A percentile compares a stretch with the other conserved stretches of the same genome.
phyloP scores from a whole-genome alignment of 2,888 invertebrate genomes.

The Calephelis perditalis region DNA sequence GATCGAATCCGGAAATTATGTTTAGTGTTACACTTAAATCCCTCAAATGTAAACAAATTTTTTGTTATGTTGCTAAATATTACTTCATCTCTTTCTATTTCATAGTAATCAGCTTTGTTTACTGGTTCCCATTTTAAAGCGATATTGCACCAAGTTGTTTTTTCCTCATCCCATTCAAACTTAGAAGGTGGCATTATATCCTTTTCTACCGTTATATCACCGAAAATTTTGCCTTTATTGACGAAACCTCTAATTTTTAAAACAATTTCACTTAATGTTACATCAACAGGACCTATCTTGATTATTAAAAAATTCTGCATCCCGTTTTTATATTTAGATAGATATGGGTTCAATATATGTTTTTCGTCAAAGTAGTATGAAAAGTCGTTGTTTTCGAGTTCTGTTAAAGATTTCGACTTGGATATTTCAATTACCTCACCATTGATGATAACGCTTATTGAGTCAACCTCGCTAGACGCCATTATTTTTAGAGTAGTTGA shows the following conservation, averaged over 20 bases:
- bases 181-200: conserved; percentile 37
- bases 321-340: conserved; percentile 34
- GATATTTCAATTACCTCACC: conserved; percentile 40
- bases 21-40: conserved; percentile 41
- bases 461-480: conserved; percentile 39
- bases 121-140: conserved; percentile 45
- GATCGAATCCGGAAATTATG: conserved; percentile 55
- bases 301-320: conserved; percentile 43
- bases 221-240: conserved; percentile 41
- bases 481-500: conserved; percentile 54
- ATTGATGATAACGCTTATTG: conserved; percentile 49
- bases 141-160: conserved; percentile 42
- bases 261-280: conserved; percentile 47
- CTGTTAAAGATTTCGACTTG: conserved; percentile 42
- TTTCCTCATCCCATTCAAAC: conserved; percentile 38
- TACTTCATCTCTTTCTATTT: conserved; percentile 55
- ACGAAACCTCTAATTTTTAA: conserved; percentile 50
- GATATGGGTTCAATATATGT: conserved; percentile 51
- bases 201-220: conserved; percentile 33
- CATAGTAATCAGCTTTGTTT: conserved; percentile 43
- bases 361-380: conserved; percentile 49
- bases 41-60: conserved; percentile 42
- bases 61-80: conserved; percentile 49
- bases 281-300: conserved; percentile 49
- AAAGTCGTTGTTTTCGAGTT: conserved; percentile 46